Conservation (phyloP, 2,113 vertebrate species). For the Genyomyrus donnyi region DNA sequence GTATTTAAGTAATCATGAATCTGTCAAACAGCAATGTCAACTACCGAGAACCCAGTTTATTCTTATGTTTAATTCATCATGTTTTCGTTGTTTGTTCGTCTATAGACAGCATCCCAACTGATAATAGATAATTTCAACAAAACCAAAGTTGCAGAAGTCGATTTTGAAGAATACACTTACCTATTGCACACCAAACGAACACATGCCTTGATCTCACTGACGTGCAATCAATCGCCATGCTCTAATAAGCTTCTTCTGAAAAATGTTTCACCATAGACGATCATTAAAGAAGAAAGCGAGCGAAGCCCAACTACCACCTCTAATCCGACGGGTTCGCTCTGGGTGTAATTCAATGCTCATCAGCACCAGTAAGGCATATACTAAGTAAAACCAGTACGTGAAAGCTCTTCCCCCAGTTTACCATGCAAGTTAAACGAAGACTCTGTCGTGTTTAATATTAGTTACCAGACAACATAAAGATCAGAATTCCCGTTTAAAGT, state of each 20-base stretch:
- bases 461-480: neutral
- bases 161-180: slow-evolving; percentile 23
- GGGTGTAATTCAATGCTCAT: neutral
- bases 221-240: slow-evolving; percentile 15
- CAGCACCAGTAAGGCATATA: neutral
- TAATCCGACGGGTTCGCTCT: neutral
- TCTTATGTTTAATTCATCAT: neutral
- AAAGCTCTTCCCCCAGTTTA: neutral
- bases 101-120: neutral
- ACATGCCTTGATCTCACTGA: slow-evolving; percentile 20
- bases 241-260: neutral
- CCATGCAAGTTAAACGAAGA: neutral
- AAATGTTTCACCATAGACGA: neutral
- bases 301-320: neutral
- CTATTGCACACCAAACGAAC: slow-evolving; percentile 19
- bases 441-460: neutral
- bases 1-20: neutral
- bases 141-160: neutral
- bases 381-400: neutral
- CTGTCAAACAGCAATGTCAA: neutral
- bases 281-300: neutral
- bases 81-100: neutral
- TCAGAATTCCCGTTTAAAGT: neutral
- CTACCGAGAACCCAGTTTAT: neutral
- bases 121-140: neutral